These are phyloP conservation scores for Itoplectis maculator DNA, from an alignment of 2,888 invertebrate species.

Conservation along the genomic window DNA sequence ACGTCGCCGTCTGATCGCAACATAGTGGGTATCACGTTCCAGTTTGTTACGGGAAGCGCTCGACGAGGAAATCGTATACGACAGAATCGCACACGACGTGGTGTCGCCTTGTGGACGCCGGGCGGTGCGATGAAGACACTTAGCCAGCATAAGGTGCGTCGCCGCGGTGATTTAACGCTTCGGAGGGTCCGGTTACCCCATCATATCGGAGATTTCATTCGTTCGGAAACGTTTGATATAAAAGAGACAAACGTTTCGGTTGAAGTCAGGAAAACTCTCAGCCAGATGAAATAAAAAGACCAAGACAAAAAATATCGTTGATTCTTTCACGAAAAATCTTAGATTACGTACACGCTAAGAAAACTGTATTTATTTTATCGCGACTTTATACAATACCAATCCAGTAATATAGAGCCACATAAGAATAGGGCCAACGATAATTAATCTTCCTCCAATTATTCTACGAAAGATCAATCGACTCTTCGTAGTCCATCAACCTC, in stretches of 20 bases:
- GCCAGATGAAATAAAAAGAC: too few relatives aligned
- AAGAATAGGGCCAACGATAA: neutral
- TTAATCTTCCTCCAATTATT: neutral
- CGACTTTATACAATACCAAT: too few relatives aligned
- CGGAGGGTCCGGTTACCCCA: neutral
- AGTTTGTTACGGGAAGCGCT: neutral
- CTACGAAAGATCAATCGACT: neutral
- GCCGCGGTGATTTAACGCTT: neutral
- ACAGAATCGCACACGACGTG: neutral
- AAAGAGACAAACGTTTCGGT: neutral
- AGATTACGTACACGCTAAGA: too few relatives aligned
- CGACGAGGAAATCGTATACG: slow-evolving; percentile 9
- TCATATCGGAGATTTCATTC: neutral
- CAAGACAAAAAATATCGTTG: too few relatives aligned
- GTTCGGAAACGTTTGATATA: neutral
- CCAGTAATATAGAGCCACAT: too few relatives aligned
- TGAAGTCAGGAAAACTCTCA: too few relatives aligned
- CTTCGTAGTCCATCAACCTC: neutral
- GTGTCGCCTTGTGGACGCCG: neutral
- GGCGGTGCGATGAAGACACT: neutral
- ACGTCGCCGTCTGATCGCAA: neutral
- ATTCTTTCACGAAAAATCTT: too few relatives aligned
- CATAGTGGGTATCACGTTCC: neutral
- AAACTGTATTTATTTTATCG: too few relatives aligned
- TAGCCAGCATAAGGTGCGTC: neutral